A percentile compares a stretch with the other conserved stretches of the same genome.
These are phyloP conservation scores for Athalia cordata DNA, from an alignment of 2,888 invertebrate species.

Conservation along the genomic window DNA sequence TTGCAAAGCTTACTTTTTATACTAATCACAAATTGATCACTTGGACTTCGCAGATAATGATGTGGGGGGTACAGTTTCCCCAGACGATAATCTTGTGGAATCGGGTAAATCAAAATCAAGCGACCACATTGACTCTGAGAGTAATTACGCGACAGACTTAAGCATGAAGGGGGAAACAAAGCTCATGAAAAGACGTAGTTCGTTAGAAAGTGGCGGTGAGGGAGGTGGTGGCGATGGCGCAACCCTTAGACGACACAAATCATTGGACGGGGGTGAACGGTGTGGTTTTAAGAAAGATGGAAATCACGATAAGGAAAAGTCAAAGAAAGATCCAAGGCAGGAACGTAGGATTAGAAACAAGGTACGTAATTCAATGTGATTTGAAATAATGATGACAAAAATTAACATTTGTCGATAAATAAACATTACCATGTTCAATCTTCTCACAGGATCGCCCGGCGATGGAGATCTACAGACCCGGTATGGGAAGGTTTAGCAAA, in stretches of 20 bases:
- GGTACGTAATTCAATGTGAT: conserved; percentile 70
- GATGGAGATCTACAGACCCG: conserved; percentile 92
- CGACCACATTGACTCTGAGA: conserved; percentile 46
- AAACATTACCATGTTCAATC: conserved; percentile 29
- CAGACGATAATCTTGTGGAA: conserved; percentile 46
- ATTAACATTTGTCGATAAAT: background rate
- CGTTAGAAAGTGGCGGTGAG: conserved; percentile 69
- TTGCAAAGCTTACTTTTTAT: background rate
- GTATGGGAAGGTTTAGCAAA: conserved; percentile 87
- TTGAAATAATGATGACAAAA: background rate
- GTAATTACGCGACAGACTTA: conserved; percentile 50
- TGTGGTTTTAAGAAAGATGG: conserved; percentile 76
- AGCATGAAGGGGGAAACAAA: conserved; percentile 60
- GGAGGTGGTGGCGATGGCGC: conserved; percentile 68
- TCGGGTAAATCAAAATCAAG: conserved; percentile 57
- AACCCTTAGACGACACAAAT: conserved; percentile 76
- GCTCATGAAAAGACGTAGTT: conserved; percentile 67
- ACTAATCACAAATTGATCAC: background rate
- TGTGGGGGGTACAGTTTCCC: background rate
- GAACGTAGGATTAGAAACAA: conserved; percentile 82
- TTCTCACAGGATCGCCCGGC: conserved; percentile 87
- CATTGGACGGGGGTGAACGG: conserved; percentile 77
- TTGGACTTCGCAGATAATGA: conserved; percentile 22
- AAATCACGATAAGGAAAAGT: conserved; percentile 76
- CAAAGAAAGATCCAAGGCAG: conserved; percentile 76